Evolutionary conservation across 2,113 vertebrate genomes (phyloP).

Genomic region (Donacobius atricapilla): DNA sequence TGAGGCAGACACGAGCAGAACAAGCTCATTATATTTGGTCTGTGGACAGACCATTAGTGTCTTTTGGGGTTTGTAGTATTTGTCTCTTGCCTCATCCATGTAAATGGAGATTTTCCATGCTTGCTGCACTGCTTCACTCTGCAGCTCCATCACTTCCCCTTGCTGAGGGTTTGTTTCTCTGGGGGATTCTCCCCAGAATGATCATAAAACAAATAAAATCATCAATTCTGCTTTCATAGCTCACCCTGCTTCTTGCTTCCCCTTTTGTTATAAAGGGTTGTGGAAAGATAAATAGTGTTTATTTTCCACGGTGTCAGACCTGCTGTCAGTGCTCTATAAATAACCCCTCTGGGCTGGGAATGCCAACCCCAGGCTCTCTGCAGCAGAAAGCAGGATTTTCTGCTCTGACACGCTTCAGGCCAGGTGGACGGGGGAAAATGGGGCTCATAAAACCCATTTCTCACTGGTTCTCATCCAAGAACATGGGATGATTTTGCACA

Average conservation of each 20-base stretch:
- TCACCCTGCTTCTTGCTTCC: not conserved
- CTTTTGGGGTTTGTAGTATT: constrained; percentile 2
- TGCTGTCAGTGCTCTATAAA: not conserved
- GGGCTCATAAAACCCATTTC: not conserved
- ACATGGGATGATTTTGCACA: not conserved
- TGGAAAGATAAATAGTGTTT: not conserved
- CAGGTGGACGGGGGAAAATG: not conserved
- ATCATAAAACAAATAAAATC: not conserved
- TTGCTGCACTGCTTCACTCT: not conserved
- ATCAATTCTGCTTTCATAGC: not conserved
- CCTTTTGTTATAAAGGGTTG: not conserved
- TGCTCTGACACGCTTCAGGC: not conserved
- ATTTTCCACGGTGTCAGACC: not conserved
- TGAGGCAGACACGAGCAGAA: constrained; percentile 21
- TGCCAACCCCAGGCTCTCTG: not conserved
- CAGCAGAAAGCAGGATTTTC: not conserved
- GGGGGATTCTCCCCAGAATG: not conserved
- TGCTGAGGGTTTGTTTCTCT: not conserved
- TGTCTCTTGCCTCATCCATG: not conserved
- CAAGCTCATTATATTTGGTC: not conserved
- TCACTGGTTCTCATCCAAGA: not conserved
- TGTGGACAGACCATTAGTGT: not conserved
- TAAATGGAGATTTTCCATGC: not conserved
- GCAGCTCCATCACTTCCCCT: not conserved
- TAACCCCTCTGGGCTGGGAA: not conserved